A percentile compares a stretch with the other conserved stretches of the same genome.
These are phyloP conservation scores for Brenthis ino DNA, from an alignment of 2,888 invertebrate genomes.

Conservation along the genomic window DNA sequence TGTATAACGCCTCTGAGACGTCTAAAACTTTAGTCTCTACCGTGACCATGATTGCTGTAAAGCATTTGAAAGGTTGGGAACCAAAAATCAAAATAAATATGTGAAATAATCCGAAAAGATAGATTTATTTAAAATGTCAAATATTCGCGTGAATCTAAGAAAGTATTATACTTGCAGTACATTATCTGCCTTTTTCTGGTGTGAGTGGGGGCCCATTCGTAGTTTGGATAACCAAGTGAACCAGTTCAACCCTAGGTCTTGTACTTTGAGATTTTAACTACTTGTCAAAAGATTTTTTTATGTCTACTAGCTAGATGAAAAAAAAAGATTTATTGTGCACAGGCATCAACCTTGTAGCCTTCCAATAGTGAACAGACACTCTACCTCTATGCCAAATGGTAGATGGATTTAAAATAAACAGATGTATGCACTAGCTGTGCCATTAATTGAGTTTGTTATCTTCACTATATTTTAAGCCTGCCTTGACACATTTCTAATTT, in stretches of 20 bases:
- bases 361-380: background rate
- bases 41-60: too few relatives aligned
- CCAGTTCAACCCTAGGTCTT: background rate
- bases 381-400: background rate
- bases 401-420: conserved; percentile 2
- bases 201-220: background rate
- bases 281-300: too few relatives aligned
- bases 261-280: too few relatives aligned
- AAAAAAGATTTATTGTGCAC: background rate
- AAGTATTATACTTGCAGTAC: background rate
- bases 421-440: background rate
- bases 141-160: too few relatives aligned
- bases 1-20: too few relatives aligned
- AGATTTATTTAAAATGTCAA: too few relatives aligned
- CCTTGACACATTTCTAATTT: conserved; percentile 7
- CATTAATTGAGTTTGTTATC: background rate
- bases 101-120: too few relatives aligned
- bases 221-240: background rate
- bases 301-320: background rate
- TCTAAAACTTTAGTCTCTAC: too few relatives aligned
- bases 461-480: background rate
- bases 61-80: too few relatives aligned
- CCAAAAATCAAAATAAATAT: too few relatives aligned
- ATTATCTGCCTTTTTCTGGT: too few relatives aligned
- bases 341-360: conserved; percentile 1